Percentiles rank a stretch among this genome's conserved stretches.
phyloP scores from a whole-genome alignment of 2,888 invertebrate species.

The Heliconius hortense region DNA sequence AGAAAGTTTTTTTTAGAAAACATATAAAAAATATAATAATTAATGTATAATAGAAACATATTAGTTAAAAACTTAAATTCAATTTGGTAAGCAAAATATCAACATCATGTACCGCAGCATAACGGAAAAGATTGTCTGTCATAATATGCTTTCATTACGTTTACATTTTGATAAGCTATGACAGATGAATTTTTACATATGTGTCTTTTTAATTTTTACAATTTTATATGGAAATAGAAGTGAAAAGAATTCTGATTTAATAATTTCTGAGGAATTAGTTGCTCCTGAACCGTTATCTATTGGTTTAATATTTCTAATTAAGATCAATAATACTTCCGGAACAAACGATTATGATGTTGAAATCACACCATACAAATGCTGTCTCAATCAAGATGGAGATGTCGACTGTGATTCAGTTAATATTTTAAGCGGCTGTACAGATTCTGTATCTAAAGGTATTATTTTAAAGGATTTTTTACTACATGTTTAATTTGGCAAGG shows the following conservation, averaged over 20 bases:
- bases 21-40: too few relatives aligned
- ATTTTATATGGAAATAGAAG: constrained; percentile 44
- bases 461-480: not conserved
- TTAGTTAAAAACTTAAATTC: not conserved
- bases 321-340: constrained; percentile 58
- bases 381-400: constrained; percentile 50
- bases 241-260: constrained; percentile 48
- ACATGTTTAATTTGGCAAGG: too few relatives aligned
- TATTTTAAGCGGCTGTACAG: constrained; percentile 55
- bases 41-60: too few relatives aligned
- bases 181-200: constrained; percentile 65
- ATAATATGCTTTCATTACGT: not conserved
- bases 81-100: not conserved
- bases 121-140: not conserved
- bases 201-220: constrained; percentile 54
- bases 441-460: constrained; percentile 55
- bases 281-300: constrained; percentile 48
- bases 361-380: constrained; percentile 61
- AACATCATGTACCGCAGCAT: not conserved
- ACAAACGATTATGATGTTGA: constrained; percentile 55
- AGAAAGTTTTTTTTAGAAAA: too few relatives aligned
- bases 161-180: constrained; percentile 33
- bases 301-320: constrained; percentile 56
- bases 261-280: constrained; percentile 50
- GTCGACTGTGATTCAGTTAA: constrained; percentile 59